Conservation (phyloP, 1,140 invertebrate species). For the Drosophila aff. region DNA sequence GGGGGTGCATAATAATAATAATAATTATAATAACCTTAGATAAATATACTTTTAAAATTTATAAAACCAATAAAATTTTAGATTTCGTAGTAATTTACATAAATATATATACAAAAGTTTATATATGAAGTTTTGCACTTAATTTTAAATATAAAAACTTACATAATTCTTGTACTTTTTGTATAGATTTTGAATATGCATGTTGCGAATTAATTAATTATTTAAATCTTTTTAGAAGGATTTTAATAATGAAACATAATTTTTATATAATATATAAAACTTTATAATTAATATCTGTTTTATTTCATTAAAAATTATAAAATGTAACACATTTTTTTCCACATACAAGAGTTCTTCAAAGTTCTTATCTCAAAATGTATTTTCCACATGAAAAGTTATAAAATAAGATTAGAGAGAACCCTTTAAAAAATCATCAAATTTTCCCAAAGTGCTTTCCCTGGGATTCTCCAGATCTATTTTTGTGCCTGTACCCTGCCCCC, state of each 20-base stretch:
- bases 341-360: too few relatives aligned
- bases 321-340: too few relatives aligned
- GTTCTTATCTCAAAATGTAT: background rate
- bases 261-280: too few relatives aligned
- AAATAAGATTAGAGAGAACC: background rate
- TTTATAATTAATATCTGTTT: too few relatives aligned
- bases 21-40: background rate
- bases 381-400: background rate
- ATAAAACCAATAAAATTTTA: background rate
- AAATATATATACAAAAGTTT: background rate
- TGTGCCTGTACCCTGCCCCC: constrained; percentile 3
- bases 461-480: constrained; percentile 61
- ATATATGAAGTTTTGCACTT: background rate
- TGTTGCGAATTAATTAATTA: too few relatives aligned
- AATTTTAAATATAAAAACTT: background rate
- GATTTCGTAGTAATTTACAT: background rate
- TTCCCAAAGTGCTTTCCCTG: constrained; percentile 23
- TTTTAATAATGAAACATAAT: too few relatives aligned
- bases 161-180: too few relatives aligned
- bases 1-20: background rate
- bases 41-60: background rate
- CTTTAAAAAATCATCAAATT: constrained; percentile 14
- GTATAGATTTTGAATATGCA: too few relatives aligned
- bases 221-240: too few relatives aligned
- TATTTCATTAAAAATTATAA: too few relatives aligned